Conservation (phyloP, 2,797 vertebrate species). For the Amblyraja radiata region DNA sequence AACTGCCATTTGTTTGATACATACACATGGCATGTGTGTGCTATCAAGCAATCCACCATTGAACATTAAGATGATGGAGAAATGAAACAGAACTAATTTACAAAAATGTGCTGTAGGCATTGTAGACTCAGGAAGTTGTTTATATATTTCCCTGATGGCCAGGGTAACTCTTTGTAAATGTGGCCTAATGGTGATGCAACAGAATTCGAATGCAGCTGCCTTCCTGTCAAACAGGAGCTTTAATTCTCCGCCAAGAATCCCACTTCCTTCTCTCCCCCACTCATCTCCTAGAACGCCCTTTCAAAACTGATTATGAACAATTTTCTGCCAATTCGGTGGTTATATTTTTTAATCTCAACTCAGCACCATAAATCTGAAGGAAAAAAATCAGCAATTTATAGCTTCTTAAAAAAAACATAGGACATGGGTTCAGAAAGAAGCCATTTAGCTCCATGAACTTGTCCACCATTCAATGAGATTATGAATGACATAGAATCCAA, state of each 20-base stretch:
- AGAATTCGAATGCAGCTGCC: background rate
- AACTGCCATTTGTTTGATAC: background rate
- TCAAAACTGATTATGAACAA: background rate
- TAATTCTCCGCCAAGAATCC: background rate
- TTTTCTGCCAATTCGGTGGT: background rate
- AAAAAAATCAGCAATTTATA: background rate
- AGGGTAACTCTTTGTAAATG: slow-evolving; percentile 14
- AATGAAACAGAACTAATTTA: background rate
- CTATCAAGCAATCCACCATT: background rate
- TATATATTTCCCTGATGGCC: slow-evolving; percentile 11
- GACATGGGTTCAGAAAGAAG: too few relatives aligned
- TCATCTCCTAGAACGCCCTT: background rate
- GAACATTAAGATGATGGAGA: background rate
- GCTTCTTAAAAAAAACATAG: background rate
- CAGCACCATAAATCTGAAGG: background rate
- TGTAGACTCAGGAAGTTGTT: background rate
- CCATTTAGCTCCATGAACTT: too few relatives aligned
- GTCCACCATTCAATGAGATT: too few relatives aligned
- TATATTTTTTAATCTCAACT: background rate
- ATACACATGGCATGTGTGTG: background rate
- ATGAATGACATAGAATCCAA: too few relatives aligned
- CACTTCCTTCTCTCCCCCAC: background rate
- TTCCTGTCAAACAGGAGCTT: slow-evolving; percentile 22
- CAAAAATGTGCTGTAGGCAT: background rate
- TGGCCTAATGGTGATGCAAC: background rate